Conservation (phyloP, 2,888 invertebrate species). For the Eupsilia transversa region DNA sequence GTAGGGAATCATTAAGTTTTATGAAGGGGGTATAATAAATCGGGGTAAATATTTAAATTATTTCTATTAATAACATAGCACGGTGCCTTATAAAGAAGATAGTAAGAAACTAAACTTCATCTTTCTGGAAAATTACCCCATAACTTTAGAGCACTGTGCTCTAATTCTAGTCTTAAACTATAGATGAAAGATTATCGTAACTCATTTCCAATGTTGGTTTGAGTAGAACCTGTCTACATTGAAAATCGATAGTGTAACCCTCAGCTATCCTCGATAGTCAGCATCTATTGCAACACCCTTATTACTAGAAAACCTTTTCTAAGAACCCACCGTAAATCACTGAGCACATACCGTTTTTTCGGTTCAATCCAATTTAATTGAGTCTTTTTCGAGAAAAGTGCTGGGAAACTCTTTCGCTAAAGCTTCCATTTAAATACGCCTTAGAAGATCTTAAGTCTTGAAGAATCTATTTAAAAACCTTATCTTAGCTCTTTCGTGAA, state of each 20-base stretch:
- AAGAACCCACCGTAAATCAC: conserved; percentile 57
- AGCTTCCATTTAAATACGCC: conserved; percentile 63
- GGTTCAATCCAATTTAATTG: conserved; percentile 63
- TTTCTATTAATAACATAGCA: background rate
- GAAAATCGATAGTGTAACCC: conserved; percentile 54
- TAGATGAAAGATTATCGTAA: conserved; percentile 23
- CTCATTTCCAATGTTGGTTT: conserved; percentile 27
- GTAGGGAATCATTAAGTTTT: background rate
- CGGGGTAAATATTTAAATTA: background rate
- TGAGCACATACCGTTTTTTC: conserved; percentile 57
- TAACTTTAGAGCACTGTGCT: background rate
- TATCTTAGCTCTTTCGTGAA: conserved; percentile 33
- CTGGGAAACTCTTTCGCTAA: conserved; percentile 58
- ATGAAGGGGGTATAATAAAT: background rate
- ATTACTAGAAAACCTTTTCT: conserved; percentile 58
- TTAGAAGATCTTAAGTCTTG: conserved; percentile 57
- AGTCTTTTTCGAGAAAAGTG: conserved; percentile 53
- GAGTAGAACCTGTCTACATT: conserved; percentile 50
- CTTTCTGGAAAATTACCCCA: background rate
- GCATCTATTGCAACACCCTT: conserved; percentile 48
- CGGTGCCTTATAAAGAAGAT: background rate
- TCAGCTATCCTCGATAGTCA: conserved; percentile 50
- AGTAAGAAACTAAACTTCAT: background rate
- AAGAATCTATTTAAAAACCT: conserved; percentile 55
- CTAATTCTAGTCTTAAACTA: background rate